phyloP scores from a whole-genome alignment of 2,797 vertebrate species.

The Scyliorhinus canicula region DNA sequence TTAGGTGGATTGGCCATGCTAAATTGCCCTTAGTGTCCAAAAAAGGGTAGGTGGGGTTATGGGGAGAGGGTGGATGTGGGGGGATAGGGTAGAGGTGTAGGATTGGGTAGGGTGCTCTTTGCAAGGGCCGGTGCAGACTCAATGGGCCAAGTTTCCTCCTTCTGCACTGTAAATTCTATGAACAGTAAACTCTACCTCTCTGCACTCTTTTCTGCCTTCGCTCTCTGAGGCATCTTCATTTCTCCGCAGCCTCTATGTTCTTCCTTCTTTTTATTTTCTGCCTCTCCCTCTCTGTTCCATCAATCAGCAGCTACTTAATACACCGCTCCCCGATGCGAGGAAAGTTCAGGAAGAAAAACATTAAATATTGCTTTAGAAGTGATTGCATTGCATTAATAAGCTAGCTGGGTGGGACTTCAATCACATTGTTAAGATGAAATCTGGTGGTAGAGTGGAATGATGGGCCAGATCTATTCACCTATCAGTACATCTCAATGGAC shows the following conservation, averaged over 20 bases:
- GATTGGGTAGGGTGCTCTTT: no score
- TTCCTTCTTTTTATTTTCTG: neutral
- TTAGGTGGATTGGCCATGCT: no score
- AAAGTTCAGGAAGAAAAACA: neutral
- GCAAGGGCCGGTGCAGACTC: no score
- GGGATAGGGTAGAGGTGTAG: no score
- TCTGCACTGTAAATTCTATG: no score
- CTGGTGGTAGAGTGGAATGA: neutral
- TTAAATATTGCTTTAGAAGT: neutral
- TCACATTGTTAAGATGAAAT: neutral
- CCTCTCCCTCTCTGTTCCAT: neutral
- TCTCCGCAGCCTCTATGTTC: neutral
- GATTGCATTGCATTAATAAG: neutral
- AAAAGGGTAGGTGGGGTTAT: no score
- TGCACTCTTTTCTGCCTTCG: neutral
- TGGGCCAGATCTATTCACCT: neutral
- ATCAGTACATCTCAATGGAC: neutral
- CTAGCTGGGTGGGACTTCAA: neutral
- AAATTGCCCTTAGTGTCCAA: no score
- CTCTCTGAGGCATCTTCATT: neutral
- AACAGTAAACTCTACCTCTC: neutral
- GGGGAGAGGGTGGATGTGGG: no score
- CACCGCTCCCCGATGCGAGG: neutral
- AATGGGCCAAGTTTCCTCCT: no score
- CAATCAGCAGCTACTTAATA: neutral